phyloP scores from a whole-genome alignment of 2,113 vertebrate species.

The Salvelinus sp. region DNA sequence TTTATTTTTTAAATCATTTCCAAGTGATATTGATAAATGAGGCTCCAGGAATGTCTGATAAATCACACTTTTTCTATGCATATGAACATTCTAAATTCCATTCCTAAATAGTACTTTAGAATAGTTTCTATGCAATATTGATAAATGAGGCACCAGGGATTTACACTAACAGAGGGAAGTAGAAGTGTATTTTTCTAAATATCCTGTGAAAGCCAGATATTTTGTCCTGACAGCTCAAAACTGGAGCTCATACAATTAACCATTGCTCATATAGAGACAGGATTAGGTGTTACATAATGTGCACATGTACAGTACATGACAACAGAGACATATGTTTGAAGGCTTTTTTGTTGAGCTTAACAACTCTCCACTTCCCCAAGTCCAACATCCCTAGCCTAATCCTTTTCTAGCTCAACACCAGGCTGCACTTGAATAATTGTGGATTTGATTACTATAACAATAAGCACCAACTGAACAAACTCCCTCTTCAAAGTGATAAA shows the following conservation, averaged over 20 bases:
- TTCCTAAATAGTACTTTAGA: too few species aligned
- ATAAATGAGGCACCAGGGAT: too few species aligned
- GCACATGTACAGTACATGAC: not conserved
- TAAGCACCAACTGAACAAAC: not conserved
- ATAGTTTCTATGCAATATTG: too few species aligned
- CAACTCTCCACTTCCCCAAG: slow-evolving; percentile 13
- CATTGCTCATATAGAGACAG: not conserved
- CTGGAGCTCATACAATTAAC: slow-evolving; percentile 1
- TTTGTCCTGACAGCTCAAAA: slow-evolving; percentile 1
- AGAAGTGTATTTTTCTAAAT: slow-evolving; percentile 26
- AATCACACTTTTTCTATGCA: too few species aligned
- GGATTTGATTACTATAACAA: slow-evolving; percentile 39
- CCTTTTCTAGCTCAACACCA: slow-evolving; percentile 26
- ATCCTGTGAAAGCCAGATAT: slow-evolving; percentile 1
- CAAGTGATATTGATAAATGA: too few species aligned
- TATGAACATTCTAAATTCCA: too few species aligned
- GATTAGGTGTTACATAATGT: slow-evolving; percentile 1
- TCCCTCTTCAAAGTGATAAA: too few species aligned
- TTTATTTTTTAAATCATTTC: too few species aligned
- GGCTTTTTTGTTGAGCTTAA: slow-evolving; percentile 13
- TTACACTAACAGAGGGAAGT: slow-evolving; percentile 22
- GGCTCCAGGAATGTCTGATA: too few species aligned
- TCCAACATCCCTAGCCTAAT: slow-evolving; percentile 36
- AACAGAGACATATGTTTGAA: not conserved
- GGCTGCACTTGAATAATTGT: not conserved